These are phyloP conservation scores for Zele albiditarsus DNA, from an alignment of 2,888 invertebrate species.

Conservation along the genomic window DNA sequence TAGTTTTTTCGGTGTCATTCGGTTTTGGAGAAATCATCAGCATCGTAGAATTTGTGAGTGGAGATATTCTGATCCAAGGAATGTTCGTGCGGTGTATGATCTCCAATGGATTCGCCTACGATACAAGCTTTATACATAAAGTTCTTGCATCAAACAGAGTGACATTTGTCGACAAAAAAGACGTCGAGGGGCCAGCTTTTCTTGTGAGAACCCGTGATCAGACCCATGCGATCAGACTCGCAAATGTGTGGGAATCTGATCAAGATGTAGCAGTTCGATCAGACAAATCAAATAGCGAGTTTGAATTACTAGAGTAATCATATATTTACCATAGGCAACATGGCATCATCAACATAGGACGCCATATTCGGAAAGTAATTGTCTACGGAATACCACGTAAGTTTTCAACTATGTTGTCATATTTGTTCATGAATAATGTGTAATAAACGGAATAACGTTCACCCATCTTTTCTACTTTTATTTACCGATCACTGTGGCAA, in stretches of 20 bases:
- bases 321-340: too few species aligned
- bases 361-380: too few species aligned
- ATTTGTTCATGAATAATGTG: too few species aligned
- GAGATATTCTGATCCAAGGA: not conserved
- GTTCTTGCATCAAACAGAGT: not conserved
- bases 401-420: too few species aligned
- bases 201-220: not conserved
- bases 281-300: too few species aligned
- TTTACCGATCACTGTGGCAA: too few species aligned
- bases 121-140: not conserved
- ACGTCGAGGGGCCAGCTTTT: not conserved
- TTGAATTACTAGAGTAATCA: too few species aligned
- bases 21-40: not conserved
- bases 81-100: not conserved
- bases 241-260: not conserved
- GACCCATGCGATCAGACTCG: not conserved
- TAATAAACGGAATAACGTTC: too few species aligned
- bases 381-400: too few species aligned
- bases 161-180: not conserved
- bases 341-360: too few species aligned
- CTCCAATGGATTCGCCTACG: not conserved
- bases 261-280: too few species aligned
- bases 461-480: too few species aligned
- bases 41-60: not conserved
- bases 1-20: not conserved